Base-by-base conservation (phyloP, 1,140 invertebrate genomes). In the Dolichoris vasculosae region DNA sequence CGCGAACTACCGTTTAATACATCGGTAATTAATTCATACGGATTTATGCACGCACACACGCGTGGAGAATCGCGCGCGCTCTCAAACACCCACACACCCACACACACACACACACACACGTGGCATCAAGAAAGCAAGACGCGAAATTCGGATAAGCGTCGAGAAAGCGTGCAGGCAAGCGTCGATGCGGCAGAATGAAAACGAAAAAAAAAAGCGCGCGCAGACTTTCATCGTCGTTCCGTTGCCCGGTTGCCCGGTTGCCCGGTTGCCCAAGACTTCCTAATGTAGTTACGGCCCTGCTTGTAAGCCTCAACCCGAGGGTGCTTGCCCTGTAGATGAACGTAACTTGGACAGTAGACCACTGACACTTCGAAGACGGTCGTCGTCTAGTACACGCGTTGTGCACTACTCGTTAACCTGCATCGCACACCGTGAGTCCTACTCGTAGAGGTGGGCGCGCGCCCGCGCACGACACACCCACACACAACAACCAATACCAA, bases 291-390 rank as follows among this genome's bases (percentile, higher is more conserved):
- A 87, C 89, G 88, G 88, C 88, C 88, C 87, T 89, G 89, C 51
- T 51, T n/a, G 78, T 88, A 88, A 89, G 87, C 87, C 87, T 84
- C 84, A 84, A 69, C 46, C 38, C 78, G 88, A 87, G 88, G 89
- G 87, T 90, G 86, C 86, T 85, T 88, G 88, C 89, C 88, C 87
- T 87, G 86, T 84, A 86, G 86, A 89, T 87, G 77, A 88, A 82
- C 84, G 86, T 87, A 87, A 88, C 82, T 86, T 83, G 84, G 86
- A 87, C 88, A 88, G 88, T 89, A 88, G 86, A 85, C 85, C 40
- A 38, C 55, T 51, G 87, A 84, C 87, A 86, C 82, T 86, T 80
- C 67, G 80, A 84, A 87, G 84, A 82, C 77, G 71, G 78, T 20
- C 17, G 43, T n/a, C 63, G 64, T 35, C 55, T 51, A 51, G 63